phyloP scores from a whole-genome alignment of 2,113 vertebrate species.

The Neolamprologus toae region DNA sequence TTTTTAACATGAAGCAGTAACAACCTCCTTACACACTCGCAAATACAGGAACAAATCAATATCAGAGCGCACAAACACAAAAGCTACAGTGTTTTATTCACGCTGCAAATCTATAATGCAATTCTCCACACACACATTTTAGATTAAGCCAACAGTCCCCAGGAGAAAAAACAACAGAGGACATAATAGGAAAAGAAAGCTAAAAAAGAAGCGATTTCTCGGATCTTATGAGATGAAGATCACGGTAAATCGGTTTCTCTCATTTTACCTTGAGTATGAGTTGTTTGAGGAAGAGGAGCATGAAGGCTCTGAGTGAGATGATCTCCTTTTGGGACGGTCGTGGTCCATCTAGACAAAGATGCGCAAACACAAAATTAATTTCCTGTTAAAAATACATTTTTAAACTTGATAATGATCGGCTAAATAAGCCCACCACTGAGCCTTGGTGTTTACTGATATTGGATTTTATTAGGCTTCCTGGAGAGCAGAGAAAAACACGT shows the following conservation, averaged over 20 bases:
- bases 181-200: background rate
- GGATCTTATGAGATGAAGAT: background rate
- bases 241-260: background rate
- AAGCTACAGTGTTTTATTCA: background rate
- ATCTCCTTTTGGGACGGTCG: conserved; percentile 97
- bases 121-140: conserved; percentile 20
- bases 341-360: conserved; percentile 80
- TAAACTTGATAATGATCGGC: background rate
- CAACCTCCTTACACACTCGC: background rate
- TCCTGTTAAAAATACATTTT: conserved; percentile 8
- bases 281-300: conserved; percentile 98
- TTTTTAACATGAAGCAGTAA: background rate
- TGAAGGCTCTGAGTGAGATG: conserved; percentile 94
- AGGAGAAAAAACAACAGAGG: background rate
- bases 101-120: conserved; percentile 30
- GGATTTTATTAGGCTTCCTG: conserved; percentile 19
- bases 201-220: conserved; percentile 3
- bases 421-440: background rate
- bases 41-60: conserved; percentile 9
- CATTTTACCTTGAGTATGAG: conserved; percentile 90
- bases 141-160: background rate
- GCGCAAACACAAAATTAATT: conserved; percentile 8
- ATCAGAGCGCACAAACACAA: background rate
- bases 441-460: conserved; percentile 17
- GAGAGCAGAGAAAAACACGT: conserved; percentile 18